Evolutionary conservation across 2,888 invertebrate species (phyloP).

Genomic region (Nasonovia ribisnigri): DNA sequence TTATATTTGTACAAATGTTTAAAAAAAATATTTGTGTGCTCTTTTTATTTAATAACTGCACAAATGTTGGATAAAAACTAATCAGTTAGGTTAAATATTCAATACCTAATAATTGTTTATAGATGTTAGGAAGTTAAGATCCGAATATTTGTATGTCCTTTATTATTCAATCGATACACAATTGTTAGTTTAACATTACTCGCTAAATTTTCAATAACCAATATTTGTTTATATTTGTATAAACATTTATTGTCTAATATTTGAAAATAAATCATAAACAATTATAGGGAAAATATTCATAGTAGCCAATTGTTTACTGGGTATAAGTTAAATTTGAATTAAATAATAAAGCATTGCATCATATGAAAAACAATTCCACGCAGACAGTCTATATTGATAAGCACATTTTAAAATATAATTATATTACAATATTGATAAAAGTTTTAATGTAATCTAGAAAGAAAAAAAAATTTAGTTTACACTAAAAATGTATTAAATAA

Average conservation of each 20-base stretch:
- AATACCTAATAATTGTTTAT: constrained; percentile 2
- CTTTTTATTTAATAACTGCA: not conserved
- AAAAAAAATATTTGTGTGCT: not conserved
- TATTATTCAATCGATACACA: not conserved
- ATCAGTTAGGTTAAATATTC: not conserved
- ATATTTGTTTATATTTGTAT: not conserved
- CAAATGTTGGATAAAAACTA: not conserved
- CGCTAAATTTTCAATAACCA: not conserved
- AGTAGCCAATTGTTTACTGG: not conserved
- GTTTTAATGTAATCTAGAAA: not conserved
- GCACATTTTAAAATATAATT: too few relatives aligned
- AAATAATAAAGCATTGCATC: too few relatives aligned
- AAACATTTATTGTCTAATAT: not conserved
- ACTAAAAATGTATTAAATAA: not conserved
- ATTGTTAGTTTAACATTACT: not conserved
- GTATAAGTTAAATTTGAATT: too few relatives aligned
- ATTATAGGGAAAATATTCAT: not conserved
- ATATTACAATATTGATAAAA: not conserved
- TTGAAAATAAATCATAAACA: not conserved
- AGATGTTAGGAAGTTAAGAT: not conserved
- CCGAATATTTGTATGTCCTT: not conserved
- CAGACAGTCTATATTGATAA: too few relatives aligned
- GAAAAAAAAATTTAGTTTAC: not conserved
- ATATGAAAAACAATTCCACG: too few relatives aligned
- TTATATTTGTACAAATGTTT: too few relatives aligned